Conservation (phyloP, 2,113 vertebrate species). For the Psettodes erumei region DNA sequence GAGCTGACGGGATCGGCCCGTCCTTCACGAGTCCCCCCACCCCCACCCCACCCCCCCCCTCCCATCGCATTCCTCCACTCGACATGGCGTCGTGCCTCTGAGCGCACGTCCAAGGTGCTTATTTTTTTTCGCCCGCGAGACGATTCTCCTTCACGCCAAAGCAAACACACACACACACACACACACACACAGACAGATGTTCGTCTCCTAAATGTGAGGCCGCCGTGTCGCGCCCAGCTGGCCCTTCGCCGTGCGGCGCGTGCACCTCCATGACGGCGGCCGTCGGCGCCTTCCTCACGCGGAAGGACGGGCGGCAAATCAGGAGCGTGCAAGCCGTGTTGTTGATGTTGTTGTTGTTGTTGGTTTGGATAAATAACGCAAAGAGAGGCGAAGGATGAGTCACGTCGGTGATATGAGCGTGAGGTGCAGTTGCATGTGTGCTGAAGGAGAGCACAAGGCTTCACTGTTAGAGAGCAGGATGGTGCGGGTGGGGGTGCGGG, state of each 20-base stretch:
- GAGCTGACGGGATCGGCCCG: slow-evolving; percentile 35
- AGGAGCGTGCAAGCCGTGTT: too few relatives aligned
- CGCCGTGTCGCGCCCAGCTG: slow-evolving; percentile 43
- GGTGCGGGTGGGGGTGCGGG: slow-evolving; percentile 55
- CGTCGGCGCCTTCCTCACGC: too few relatives aligned
- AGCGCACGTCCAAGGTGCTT: slow-evolving; percentile 64
- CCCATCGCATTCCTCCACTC: slow-evolving; percentile 48
- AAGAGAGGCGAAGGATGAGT: neutral
- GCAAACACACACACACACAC: too few relatives aligned
- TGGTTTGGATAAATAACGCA: too few relatives aligned
- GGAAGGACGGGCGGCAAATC: too few relatives aligned
- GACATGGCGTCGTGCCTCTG: slow-evolving; percentile 53
- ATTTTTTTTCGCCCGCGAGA: slow-evolving; percentile 59
- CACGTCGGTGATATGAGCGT: slow-evolving; percentile 26
- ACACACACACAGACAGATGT: slow-evolving; percentile 56
- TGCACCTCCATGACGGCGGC: too few relatives aligned
- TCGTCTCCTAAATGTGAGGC: slow-evolving; percentile 68
- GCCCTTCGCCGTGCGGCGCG: too few relatives aligned
- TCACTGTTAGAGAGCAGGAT: slow-evolving; percentile 61
- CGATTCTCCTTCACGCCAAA: slow-evolving; percentile 57
- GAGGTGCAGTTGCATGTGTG: slow-evolving; percentile 53
- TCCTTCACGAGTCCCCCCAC: too few relatives aligned
- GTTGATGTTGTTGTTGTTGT: too few relatives aligned
- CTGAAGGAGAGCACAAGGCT: slow-evolving; percentile 67
- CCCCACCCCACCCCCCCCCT: too few relatives aligned